Evolutionary conservation across 2,113 vertebrate genomes (phyloP), one percentile per base, ranked within the genome.

Genomic region (Trochalopteron elliotii): DNA sequence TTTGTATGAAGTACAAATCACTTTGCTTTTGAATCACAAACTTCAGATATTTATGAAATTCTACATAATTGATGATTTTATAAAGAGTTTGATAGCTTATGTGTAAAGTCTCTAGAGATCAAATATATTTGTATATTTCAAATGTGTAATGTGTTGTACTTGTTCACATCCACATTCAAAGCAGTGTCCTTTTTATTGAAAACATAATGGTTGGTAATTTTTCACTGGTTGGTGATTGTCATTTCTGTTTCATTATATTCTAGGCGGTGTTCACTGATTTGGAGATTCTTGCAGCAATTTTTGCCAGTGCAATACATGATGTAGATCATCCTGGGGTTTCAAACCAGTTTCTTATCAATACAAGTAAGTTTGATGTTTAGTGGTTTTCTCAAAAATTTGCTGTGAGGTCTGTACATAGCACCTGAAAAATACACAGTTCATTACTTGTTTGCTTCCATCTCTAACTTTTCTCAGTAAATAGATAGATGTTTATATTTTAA

Each of bases 341-440:
- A 92, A 99, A 99, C 97, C 99, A 99, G 97, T 99, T 99, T 98
- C 99, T 99, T 97, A 99, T 99, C 97, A 99, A 99, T 98, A 99
- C 99, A 95, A 99, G 99, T 99, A 98, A 99, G 99, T 99, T 59
- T 89, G 75, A 77, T 82, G 23, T 94, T 89, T 30, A 83, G 22
- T 40, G 31, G 1, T 75, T 94, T 96, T 55, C 17, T 92, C 47
- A 71, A 77, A 76, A 81, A 27, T 20, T 23, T 94, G 11, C 83
- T 65, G 33, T 53, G 88, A 71, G 42, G 9, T 83, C 37, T 74
- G 17, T 47, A 33, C 17, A 10, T 45, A 42, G 12, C 9, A 52
- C 28, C 42, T 84, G 50, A 68, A 91, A 92, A 94, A 59, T 20
- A 55, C 6, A 3, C 10, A 57, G 6, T 47, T 56, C 15, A 39